Base-by-base conservation (phyloP, 2,888 invertebrate genomes). In the Capitulum mitella region DNA sequence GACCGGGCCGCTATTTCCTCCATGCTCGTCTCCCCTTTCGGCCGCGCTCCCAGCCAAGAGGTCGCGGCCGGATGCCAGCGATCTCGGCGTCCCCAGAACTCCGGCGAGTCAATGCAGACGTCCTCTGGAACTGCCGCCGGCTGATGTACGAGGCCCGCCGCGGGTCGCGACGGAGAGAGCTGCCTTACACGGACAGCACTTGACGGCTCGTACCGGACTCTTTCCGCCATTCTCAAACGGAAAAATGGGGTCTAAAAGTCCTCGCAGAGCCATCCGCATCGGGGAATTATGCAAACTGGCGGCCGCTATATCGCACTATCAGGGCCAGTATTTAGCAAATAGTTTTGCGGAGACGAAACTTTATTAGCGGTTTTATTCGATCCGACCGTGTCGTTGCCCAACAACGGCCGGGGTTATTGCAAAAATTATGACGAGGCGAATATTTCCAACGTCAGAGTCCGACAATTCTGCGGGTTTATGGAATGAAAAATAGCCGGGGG, bases 301-400 rank as follows among this genome's bases (percentile, higher is more conserved):
- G 37, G 22, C 70, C 5, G 70, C 70, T 34, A 34, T 70, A 70
- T 70, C 22, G 70, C 70, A 26, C 70, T 70, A 14, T 5, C 37
- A 19, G 19, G 29, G 70, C 37, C 37, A 34, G 34, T 70, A 70
- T 70, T 70, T 70, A 70, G 70, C 70, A 70, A 70, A 70, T 70
- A 70, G 70, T 70, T 70, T 70, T 70, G 70, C 37, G 12, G 70
- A 37, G 70, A 70, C 70, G 70, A 70, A 70, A 70, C 70, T 70
- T 70, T 70, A 70, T 70, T 70, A 70, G 70, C 70, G 70, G 70
- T 70, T 70, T 70, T 70, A 70, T 70, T 70, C 37, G 70, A 70
- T 70, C 34, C 70, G 37, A 37, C 70, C 37, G 37, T 70, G 70
- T 70, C 70, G 70, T 22, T 32, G 37, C 70, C 37, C 70, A 5